phyloP scores from a whole-genome alignment of 1,140 invertebrate species.

The Drosophila rufa region DNA sequence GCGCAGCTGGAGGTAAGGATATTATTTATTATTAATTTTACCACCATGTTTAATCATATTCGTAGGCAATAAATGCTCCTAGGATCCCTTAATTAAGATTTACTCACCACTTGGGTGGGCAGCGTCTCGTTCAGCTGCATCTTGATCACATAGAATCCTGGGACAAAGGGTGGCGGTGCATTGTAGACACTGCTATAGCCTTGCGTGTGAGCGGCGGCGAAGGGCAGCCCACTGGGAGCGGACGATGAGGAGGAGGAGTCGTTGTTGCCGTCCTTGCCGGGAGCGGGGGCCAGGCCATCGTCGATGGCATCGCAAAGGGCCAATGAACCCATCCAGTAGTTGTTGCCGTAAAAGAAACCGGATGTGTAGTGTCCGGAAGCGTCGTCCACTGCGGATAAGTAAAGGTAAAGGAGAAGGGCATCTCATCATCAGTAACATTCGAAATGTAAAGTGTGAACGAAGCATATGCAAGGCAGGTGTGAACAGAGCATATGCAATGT shows the following conservation, averaged over 20 bases:
- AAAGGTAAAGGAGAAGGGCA: slow-evolving; percentile 57
- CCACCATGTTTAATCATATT: too few species aligned
- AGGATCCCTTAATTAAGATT: not conserved
- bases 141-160: slow-evolving; percentile 88
- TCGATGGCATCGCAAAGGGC: slow-evolving; percentile 90
- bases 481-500: slow-evolving; percentile 9
- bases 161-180: slow-evolving; percentile 86
- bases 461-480: slow-evolving; percentile 4
- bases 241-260: slow-evolving; percentile 30
- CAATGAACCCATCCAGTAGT: slow-evolving; percentile 92
- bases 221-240: slow-evolving; percentile 62
- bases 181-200: slow-evolving; percentile 73
- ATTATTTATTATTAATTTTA: too few species aligned
- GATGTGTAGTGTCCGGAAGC: slow-evolving; percentile 91
- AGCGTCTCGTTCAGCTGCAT: slow-evolving; percentile 86
- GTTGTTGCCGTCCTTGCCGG: slow-evolving; percentile 43
- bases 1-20: slow-evolving; percentile 83
- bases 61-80: too few species aligned
- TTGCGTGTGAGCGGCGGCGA: slow-evolving; percentile 78
- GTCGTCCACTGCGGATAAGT: slow-evolving; percentile 89
- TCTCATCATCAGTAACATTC: slow-evolving; percentile 22
- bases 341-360: slow-evolving; percentile 93
- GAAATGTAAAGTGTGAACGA: slow-evolving; percentile 13
- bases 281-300: slow-evolving; percentile 43
- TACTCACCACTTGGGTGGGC: slow-evolving; percentile 85